Base-by-base conservation (phyloP, 1,140 invertebrate genomes). In the Drosophila arizonae region DNA sequence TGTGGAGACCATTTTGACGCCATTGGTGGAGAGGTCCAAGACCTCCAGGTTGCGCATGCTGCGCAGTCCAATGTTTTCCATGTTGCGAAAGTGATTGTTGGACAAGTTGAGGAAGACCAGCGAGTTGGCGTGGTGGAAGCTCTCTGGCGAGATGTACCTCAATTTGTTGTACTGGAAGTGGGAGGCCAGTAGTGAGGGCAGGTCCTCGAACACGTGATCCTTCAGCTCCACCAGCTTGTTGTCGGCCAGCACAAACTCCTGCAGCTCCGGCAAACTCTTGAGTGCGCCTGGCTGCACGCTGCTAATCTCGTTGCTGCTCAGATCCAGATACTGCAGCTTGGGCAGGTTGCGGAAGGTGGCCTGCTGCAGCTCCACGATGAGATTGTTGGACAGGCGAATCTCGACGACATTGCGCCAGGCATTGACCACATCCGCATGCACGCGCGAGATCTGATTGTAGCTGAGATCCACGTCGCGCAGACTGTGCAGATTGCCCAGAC, bases 141-240 rank as follows among this genome's bases (percentile, higher is more conserved):
- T 96, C 76, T 95, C 94, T n/a, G 93, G 93, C 0, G 95, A 95
- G 50, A 97, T 94, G 72, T 94, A 94, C 65, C 94, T 93, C 33
- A 97, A 88, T 52, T 94, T 93, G 90, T 98, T 98, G 78, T 97
- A 95, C 92, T 97, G 96, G 39, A 98, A 92, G 88, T 97, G 96
- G 1, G 96, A 93, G 58, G 94, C 93, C 90, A 95, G 94, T 10
- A 98, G 92, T 33, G 94, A 93, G 0, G 95, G 95, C 1, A 98
- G 92, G 86, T 97, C 95, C 56, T 94, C 94, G 90, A 97, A 97
- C 8, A 95, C 95, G 30, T 94, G 94, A 86, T 95, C 95, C 43
- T 96, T 95, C 26, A 95, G 91, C 82, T 95, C 94, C 60, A 94
- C 93, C 33, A 96, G 93, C 76, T 95, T 94, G 92, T 97, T 97